Evolutionary conservation across 2,113 vertebrate genomes (phyloP).

Genomic region (Amphilophus citrinellus): DNA sequence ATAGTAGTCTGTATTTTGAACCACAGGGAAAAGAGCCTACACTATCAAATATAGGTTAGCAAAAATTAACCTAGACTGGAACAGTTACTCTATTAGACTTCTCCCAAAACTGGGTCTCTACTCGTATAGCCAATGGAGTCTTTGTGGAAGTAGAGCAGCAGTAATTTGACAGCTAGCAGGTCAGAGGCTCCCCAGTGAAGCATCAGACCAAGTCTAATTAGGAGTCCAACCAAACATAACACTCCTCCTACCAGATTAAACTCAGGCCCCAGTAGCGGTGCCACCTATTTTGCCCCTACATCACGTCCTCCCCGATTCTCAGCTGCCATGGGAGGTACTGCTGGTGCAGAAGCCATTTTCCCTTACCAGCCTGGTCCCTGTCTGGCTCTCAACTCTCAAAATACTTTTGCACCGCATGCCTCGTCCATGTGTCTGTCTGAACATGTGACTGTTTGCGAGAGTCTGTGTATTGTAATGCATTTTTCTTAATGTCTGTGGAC

Average conservation of each 20-base stretch:
- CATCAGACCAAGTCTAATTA: constrained; percentile 73
- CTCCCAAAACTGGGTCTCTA: constrained; percentile 60
- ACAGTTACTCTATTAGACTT: constrained; percentile 48
- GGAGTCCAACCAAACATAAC: constrained; percentile 77
- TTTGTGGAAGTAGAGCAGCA: constrained; percentile 75
- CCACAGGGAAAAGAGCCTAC: constrained; percentile 32
- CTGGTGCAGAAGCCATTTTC: constrained; percentile 74
- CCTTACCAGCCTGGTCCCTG: constrained; percentile 69
- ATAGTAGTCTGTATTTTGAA: constrained; percentile 29
- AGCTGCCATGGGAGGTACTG: constrained; percentile 59
- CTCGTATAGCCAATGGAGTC: constrained; percentile 47
- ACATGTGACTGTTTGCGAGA: constrained; percentile 62
- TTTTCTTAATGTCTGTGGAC: constrained; percentile 53
- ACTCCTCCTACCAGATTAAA: constrained; percentile 82
- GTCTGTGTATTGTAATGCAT: constrained; percentile 55
- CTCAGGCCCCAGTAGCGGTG: constrained; percentile 29
- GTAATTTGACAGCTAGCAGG: constrained; percentile 75
- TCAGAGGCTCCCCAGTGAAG: constrained; percentile 75
- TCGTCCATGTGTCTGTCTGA: constrained; percentile 62
- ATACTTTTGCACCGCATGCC: constrained; percentile 72
- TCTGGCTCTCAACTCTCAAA: constrained; percentile 66
- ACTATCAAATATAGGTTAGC: constrained; percentile 49
- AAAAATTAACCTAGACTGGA: constrained; percentile 37
- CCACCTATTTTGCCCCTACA: constrained; percentile 29
- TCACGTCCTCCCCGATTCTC: constrained; percentile 39